Evolutionary conservation across 2,888 invertebrate genomes (phyloP), one percentile per base, ranked within the genome.

Genomic region (Mythimna ferrago): DNA sequence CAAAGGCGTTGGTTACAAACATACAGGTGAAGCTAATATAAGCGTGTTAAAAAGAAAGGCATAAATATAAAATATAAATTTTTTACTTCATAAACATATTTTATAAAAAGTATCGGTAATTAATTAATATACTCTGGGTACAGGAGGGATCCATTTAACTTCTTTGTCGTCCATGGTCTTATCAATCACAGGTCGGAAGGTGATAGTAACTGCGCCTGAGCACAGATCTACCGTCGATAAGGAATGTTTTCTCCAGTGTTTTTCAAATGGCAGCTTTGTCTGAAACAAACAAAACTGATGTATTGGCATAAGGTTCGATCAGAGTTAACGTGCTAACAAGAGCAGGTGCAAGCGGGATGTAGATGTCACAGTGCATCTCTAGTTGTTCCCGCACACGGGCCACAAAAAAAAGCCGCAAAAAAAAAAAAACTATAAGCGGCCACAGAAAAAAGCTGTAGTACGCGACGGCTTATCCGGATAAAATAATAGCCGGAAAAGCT

Each of bases 201-300:
- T 96, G 73, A 99, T 97, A 10, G 94, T 93, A 58, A 99, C 98
- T 86, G 98, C 96, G 58, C 99, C 99, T 6, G 97, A 97, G 21
- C 97, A 94, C 1, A 94, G 81, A 88, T 99, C 97, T 35, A 98
- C 95, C 70, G 94, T 96, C 0, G 98, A 97, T n/a, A 99, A 92
- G 0, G 99, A 98, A 93, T 99, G 99, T 92, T 99, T 99, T 85
- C 99, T 97, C 99, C 99, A 99, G 92, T 99, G 99, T 83, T 99
- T 93, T 5, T 98, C 98, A 0, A 97, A 72, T 0, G 98, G 97
- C 91, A 97, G 97, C 84, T 95, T 93, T 3, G 92, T 91, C 95
- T 99, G 99, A 11, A 88, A 86, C 11, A 74, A 78, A n/a, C 7
- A 54, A 48, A 48, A 19, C 2, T 19, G 48, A 5, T 5, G 44